These are phyloP conservation scores for Temnothorax rugatulus DNA, from an alignment of 2,888 invertebrate species.

Conservation along the genomic window DNA sequence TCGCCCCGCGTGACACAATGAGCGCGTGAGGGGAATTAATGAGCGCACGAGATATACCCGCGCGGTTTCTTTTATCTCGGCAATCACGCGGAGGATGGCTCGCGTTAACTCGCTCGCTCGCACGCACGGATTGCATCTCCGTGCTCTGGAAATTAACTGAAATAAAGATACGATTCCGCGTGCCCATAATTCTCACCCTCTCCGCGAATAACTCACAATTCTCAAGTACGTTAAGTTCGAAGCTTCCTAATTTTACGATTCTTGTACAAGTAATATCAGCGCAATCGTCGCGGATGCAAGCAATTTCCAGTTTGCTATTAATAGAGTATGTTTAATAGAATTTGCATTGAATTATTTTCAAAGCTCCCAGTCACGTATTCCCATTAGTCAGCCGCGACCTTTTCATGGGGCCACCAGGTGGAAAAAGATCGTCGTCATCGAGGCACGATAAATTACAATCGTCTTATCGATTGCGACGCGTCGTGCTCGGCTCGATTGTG, in stretches of 20 bases:
- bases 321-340: conserved; percentile 33
- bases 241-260: not conserved
- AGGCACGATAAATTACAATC: conserved; percentile 68
- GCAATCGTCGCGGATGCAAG: not conserved
- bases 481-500: conserved; percentile 67
- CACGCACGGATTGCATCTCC: conserved; percentile 23
- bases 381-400: conserved; percentile 53
- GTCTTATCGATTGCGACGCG: conserved; percentile 70
- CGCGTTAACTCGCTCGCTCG: not conserved
- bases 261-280: not conserved
- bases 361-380: conserved; percentile 27
- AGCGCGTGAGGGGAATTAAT: conserved; percentile 39
- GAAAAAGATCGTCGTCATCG: conserved; percentile 65
- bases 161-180: not conserved
- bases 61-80: conserved; percentile 25
- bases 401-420: conserved; percentile 26
- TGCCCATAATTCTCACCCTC: not conserved
- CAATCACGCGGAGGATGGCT: not conserved
- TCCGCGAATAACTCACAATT: not conserved
- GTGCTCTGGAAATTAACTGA: not conserved
- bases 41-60: not conserved
- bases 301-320: not conserved
- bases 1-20: not conserved
- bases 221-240: not conserved
- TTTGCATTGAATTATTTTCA: conserved; percentile 45